A percentile compares a stretch with the other conserved stretches of the same genome.
These are phyloP conservation scores for Galeopterus variegatus DNA, from an alignment of 2,113 vertebrate species.

Conservation along the genomic window DNA sequence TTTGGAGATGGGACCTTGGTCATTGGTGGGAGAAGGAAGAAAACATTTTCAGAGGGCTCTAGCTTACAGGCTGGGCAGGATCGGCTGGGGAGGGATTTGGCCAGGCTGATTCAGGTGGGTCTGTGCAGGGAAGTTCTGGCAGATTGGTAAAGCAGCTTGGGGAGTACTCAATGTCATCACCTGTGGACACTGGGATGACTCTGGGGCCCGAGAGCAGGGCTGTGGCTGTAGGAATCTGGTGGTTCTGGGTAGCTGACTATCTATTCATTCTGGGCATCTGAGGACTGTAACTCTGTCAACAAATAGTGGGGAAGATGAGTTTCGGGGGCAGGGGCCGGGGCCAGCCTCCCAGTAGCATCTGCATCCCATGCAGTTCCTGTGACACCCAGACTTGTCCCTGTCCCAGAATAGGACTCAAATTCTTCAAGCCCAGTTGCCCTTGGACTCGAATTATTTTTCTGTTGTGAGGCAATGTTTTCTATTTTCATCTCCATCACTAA, in stretches of 20 bases:
- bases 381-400: background rate
- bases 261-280: background rate
- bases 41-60: background rate
- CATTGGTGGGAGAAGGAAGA: background rate
- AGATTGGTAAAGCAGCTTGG: background rate
- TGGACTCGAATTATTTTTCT: background rate
- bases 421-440: background rate
- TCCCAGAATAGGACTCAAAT: background rate
- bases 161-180: background rate
- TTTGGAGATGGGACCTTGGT: background rate
- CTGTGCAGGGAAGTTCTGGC: background rate
- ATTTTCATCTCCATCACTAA: background rate
- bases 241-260: background rate
- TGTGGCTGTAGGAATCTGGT: background rate
- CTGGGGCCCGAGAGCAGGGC: background rate
- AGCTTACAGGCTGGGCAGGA: background rate
- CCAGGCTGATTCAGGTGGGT: background rate
- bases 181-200: background rate
- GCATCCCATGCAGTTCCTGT: accelerated
- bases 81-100: background rate
- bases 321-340: background rate
- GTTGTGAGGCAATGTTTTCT: background rate
- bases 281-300: too few species aligned
- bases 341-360: background rate
- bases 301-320: background rate